Conservation (phyloP, 2,113 vertebrate genomes). For the Puma concolor region DNA sequence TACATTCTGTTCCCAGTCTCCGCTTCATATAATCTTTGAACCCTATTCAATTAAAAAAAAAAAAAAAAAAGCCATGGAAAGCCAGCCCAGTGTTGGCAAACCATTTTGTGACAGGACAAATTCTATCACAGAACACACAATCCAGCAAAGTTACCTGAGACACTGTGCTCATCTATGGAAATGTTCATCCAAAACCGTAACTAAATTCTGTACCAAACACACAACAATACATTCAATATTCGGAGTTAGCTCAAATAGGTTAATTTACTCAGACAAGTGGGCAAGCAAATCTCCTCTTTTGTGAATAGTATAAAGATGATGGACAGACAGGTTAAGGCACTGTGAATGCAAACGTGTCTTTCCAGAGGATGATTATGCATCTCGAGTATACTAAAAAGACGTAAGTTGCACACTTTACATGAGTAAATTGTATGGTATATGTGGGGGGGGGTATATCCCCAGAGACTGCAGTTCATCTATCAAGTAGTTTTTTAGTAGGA, state of each 20-base stretch:
- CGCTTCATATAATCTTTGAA: neutral
- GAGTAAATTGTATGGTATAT: neutral
- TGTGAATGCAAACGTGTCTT: no score
- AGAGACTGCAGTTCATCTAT: neutral
- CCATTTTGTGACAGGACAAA: neutral
- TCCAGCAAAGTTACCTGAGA: neutral
- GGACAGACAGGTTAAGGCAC: neutral
- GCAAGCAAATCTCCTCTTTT: neutral
- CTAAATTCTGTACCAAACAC: neutral
- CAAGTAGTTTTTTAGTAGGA: neutral
- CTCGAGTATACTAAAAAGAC: neutral
- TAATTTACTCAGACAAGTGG: neutral
- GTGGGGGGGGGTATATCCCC: neutral
- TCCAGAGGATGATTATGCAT: neutral
- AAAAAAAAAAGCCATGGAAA: neutral
- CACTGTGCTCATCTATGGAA: neutral
- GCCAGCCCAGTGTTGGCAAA: neutral
- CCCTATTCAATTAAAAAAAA: neutral
- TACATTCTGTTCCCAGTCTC: neutral
- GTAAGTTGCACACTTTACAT: neutral
- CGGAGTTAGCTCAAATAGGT: neutral
- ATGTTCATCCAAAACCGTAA: neutral
- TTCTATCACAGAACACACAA: neutral
- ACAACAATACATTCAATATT: neutral
- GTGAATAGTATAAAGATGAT: neutral